These are phyloP conservation scores for Dendrophyllia cribrosa DNA, from an alignment of 64 coral and sea anemone species.

Conservation along the genomic window DNA sequence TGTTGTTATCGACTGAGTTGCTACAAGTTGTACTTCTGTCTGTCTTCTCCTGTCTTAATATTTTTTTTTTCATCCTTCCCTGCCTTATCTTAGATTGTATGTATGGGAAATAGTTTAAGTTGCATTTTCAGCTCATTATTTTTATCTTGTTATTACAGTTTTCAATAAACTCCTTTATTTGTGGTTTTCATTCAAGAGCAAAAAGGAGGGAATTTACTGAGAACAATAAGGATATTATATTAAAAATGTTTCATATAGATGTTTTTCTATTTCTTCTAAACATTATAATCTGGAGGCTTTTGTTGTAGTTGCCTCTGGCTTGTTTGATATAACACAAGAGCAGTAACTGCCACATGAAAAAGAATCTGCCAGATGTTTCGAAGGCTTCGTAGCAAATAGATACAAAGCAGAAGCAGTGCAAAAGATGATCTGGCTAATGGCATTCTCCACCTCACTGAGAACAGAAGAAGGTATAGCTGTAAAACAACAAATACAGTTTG, in stretches of 20 bases:
- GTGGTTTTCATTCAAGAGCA: no score
- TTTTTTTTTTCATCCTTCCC: no score
- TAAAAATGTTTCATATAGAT: conserved; percentile 18
- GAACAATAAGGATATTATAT: neutral
- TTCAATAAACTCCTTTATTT: no score
- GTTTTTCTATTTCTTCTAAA: conserved; percentile 33
- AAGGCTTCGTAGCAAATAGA: conserved; percentile 71
- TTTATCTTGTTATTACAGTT: no score
- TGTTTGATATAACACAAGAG: conserved; percentile 75
- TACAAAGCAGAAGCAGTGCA: conserved; percentile 48
- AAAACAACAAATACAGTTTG: neutral
- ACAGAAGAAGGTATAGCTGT: conserved; percentile 84
- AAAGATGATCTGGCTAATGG: conserved; percentile 47
- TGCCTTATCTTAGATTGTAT: no score
- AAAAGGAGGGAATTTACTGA: no score
- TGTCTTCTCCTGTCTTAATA: no score
- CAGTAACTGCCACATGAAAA: conserved; percentile 64
- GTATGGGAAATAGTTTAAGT: no score
- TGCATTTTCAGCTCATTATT: no score
- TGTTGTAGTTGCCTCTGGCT: conserved; percentile 77
- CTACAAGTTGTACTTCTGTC: no score
- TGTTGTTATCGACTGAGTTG: no score
- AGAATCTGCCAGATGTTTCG: conserved; percentile 89
- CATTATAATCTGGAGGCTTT: conserved; percentile 90
- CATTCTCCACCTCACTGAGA: conserved; percentile 77